Evolutionary conservation across 2,888 invertebrate genomes (phyloP).

Genomic region (Laspeyria flexula): DNA sequence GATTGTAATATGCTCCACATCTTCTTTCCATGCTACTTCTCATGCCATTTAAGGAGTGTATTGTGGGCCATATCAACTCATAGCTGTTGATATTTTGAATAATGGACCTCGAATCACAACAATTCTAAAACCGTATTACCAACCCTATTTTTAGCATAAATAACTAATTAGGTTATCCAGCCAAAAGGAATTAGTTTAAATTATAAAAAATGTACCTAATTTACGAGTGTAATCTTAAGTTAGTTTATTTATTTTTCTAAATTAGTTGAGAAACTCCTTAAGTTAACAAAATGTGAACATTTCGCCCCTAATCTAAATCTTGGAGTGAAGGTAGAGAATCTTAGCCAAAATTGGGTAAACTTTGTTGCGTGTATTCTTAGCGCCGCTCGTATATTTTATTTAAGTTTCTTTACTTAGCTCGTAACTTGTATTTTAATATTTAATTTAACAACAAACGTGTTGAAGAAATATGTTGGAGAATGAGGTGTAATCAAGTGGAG

Average conservation of each 20-base stretch:
- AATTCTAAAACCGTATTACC: neutral
- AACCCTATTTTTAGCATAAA: neutral
- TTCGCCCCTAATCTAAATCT: constrained; percentile 15
- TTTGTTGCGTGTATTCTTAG: constrained; percentile 18
- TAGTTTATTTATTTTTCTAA: constrained; percentile 17
- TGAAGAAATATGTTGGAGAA: constrained; percentile 1
- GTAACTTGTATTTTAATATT: constrained; percentile 15
- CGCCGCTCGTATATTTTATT: constrained; percentile 16
- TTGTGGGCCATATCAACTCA: too few species aligned
- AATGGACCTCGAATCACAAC: constrained; percentile 8
- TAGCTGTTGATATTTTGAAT: too few species aligned
- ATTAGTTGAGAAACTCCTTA: constrained; percentile 15
- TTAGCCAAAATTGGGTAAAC: constrained; percentile 17
- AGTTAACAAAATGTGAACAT: constrained; percentile 15
- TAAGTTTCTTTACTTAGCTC: constrained; percentile 11
- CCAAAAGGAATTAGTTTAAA: neutral
- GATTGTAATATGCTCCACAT: too few species aligned
- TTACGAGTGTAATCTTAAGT: constrained; percentile 9
- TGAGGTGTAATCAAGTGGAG: neutral
- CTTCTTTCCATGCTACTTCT: too few species aligned
- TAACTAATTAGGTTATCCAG: neutral
- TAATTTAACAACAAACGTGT: constrained; percentile 12
- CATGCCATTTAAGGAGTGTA: too few species aligned
- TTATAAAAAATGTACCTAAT: constrained; percentile 3
- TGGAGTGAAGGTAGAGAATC: constrained; percentile 10